These are phyloP conservation scores for Scrobipalpa costella DNA, from an alignment of 2,888 invertebrate genomes.

Conservation along the genomic window DNA sequence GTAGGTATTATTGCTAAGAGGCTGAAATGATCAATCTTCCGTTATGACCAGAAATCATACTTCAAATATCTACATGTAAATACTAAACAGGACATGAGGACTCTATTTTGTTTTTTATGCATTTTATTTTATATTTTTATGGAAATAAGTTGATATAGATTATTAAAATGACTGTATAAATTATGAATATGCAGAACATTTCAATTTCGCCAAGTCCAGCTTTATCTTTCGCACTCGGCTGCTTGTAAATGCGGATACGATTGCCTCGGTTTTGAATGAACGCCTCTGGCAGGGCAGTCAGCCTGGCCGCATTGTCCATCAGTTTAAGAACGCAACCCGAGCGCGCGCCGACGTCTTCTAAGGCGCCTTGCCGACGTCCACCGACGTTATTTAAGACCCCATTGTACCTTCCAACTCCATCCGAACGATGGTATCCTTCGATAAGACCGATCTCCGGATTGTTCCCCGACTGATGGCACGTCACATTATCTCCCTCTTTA, in stretches of 20 bases:
- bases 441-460: conserved; percentile 58
- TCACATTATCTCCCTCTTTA: conserved; percentile 55
- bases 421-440: conserved; percentile 65
- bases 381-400: conserved; percentile 74
- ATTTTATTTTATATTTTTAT: too few relatives aligned
- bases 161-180: background rate
- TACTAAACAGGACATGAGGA: too few relatives aligned
- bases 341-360: conserved; percentile 58
- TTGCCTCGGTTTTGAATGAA: conserved; percentile 47
- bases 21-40: too few relatives aligned
- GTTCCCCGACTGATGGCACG: conserved; percentile 67
- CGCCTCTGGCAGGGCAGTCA: conserved; percentile 64
- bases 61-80: too few relatives aligned
- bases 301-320: conserved; percentile 69
- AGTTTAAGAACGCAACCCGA: conserved; percentile 53
- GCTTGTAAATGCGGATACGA: conserved; percentile 62
- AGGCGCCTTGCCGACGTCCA: conserved; percentile 73
- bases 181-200: conserved; percentile 27
- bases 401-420: conserved; percentile 65
- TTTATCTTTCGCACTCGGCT: conserved; percentile 59
- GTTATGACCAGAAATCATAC: too few relatives aligned
- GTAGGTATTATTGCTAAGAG: too few relatives aligned
- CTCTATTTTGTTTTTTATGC: too few relatives aligned
- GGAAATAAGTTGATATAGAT: background rate
- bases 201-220: conserved; percentile 36